Percentiles rank a stretch among this genome's conserved stretches.
These are phyloP conservation scores for Lithodes maja DNA, from an alignment of 2,888 invertebrate genomes.

Conservation along the genomic window DNA sequence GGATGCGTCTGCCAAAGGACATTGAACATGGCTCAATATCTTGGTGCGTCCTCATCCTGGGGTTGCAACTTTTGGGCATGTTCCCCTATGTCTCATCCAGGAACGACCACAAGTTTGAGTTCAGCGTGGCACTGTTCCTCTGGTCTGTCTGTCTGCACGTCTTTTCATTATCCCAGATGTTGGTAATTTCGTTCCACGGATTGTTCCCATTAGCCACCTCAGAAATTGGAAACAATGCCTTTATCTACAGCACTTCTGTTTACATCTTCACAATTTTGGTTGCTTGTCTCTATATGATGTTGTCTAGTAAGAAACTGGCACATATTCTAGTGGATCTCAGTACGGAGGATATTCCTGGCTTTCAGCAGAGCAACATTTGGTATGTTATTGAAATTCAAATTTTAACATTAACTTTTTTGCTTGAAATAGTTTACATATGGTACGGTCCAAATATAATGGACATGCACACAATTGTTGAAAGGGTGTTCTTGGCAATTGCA, in stretches of 20 bases:
- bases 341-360: too few species aligned
- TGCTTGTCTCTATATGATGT: too few species aligned
- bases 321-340: too few species aligned
- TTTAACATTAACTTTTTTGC: too few species aligned
- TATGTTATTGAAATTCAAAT: too few species aligned
- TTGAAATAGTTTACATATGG: too few species aligned
- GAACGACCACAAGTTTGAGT: background rate
- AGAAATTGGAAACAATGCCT: background rate
- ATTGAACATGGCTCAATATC: background rate
- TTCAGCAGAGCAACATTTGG: too few species aligned
- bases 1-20: slow-evolving; percentile 12
- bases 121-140: background rate
- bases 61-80: background rate
- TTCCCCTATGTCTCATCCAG: slow-evolving; percentile 11
- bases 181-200: background rate
- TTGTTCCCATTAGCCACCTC: background rate
- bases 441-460: too few species aligned
- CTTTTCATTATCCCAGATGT: background rate
- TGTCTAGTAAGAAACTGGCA: too few species aligned
- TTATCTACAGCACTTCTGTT: background rate
- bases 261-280: background rate
- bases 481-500: too few species aligned
- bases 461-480: too few species aligned
- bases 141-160: background rate
- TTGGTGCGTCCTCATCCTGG: background rate